Evolutionary conservation across 2,113 vertebrate species (phyloP).

Genomic region (Ascaphus truei): DNA sequence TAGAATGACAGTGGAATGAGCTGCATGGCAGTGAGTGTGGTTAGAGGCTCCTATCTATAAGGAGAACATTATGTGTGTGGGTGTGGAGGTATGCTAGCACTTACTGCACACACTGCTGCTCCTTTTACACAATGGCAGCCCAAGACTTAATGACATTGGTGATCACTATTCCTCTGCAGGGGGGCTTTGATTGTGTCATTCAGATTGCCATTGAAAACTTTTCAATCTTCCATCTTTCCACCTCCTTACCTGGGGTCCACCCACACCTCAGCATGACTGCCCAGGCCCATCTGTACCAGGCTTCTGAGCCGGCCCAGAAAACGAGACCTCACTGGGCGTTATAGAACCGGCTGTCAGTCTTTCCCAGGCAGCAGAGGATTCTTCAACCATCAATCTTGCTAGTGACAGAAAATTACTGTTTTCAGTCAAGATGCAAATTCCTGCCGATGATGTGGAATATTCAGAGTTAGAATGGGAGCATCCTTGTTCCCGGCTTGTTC

Average conservation of each 20-base stretch:
- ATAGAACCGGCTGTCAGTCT: background rate
- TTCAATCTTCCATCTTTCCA: background rate
- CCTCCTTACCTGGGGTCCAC: constrained; percentile 10
- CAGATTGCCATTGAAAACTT: constrained; percentile 5
- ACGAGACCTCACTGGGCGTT: background rate
- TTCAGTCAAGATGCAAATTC: background rate
- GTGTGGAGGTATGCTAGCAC: constrained; percentile 40
- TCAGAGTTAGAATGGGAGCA: background rate
- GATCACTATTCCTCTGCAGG: constrained; percentile 33
- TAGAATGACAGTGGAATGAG: too few relatives aligned
- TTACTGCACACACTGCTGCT: constrained; percentile 15
- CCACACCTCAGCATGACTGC: constrained; percentile 4
- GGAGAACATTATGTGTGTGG: background rate
- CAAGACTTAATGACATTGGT: constrained; percentile 37
- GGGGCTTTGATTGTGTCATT: constrained; percentile 1
- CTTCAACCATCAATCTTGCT: constrained; percentile 24
- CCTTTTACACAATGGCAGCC: constrained; percentile 16
- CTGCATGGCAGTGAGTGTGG: too few relatives aligned
- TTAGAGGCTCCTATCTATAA: background rate
- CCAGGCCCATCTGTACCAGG: constrained; percentile 20
- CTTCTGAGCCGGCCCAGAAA: background rate
- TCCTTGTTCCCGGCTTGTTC: background rate
- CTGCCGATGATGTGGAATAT: constrained; percentile 9
- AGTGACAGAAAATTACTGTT: background rate
- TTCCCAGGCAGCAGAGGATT: constrained; percentile 6